Conservation (phyloP, 53 echinoderm and acorn worm genomes). For the Arbacia lixula region DNA sequence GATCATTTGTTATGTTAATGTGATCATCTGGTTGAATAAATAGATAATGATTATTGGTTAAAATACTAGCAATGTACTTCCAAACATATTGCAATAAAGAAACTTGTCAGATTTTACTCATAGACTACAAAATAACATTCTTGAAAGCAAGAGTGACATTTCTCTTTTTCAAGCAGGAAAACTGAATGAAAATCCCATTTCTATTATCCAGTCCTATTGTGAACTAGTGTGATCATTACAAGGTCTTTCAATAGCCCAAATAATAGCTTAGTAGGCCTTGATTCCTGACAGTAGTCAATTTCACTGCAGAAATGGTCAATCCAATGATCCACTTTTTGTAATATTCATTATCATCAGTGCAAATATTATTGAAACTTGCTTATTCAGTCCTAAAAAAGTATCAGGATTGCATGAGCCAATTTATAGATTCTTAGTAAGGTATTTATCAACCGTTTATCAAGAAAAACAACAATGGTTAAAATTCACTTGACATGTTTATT, state of each 20-base stretch:
- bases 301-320: slow-evolving; percentile 18
- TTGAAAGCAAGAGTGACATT: slow-evolving; percentile 11
- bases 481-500: slow-evolving; percentile 5
- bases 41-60: too few relatives aligned
- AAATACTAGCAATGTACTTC: too few relatives aligned
- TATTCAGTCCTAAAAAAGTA: neutral
- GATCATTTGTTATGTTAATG: too few relatives aligned
- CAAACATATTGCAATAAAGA: too few relatives aligned
- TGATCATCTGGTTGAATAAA: too few relatives aligned
- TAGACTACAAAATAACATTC: neutral
- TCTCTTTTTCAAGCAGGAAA: slow-evolving; percentile 8
- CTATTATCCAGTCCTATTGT: neutral
- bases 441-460: slow-evolving; percentile 2
- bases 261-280: slow-evolving; percentile 9
- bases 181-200: slow-evolving; percentile 11
- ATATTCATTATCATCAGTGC: neutral
- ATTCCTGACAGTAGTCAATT: slow-evolving; percentile 3
- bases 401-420: slow-evolving; percentile 7
- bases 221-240: neutral
- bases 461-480: slow-evolving; percentile 3
- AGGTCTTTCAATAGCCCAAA: neutral
- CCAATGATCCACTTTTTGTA: neutral
- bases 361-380: neutral
- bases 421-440: neutral
- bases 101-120: too few relatives aligned